These are phyloP conservation scores for Drosophila azteca DNA, from an alignment of 1,140 invertebrate species.

Conservation along the genomic window DNA sequence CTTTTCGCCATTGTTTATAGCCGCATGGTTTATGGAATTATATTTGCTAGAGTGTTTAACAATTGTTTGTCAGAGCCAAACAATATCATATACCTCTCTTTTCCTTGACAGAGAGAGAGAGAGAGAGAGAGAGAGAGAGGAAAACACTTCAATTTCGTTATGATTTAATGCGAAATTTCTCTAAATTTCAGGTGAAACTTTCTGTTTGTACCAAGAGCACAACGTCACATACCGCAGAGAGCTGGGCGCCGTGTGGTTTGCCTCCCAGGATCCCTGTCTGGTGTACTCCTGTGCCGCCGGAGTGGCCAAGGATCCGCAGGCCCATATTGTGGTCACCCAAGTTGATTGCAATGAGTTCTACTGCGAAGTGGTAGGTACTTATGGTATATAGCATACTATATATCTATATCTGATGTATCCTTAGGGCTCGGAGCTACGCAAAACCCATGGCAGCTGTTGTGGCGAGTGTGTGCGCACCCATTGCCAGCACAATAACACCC, in stretches of 20 bases:
- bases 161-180: background rate
- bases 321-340: slow-evolving; percentile 66
- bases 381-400: background rate
- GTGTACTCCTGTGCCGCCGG: slow-evolving; percentile 70
- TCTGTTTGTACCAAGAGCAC: slow-evolving; percentile 58
- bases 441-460: slow-evolving; percentile 65
- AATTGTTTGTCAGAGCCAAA: slow-evolving; percentile 38
- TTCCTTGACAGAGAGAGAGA: slow-evolving; percentile 2
- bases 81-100: slow-evolving; percentile 12
- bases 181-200: slow-evolving; percentile 26
- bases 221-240: slow-evolving; percentile 61
- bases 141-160: background rate
- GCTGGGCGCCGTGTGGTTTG: slow-evolving; percentile 69
- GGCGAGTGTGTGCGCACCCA: slow-evolving; percentile 76
- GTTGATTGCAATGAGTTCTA: slow-evolving; percentile 80
- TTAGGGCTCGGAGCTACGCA: slow-evolving; percentile 69
- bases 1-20: slow-evolving; percentile 28
- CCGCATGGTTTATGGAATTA: slow-evolving; percentile 13
- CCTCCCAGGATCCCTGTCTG: slow-evolving; percentile 54
- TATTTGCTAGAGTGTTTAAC: slow-evolving; percentile 31
- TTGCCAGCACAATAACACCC: slow-evolving; percentile 69
- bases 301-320: slow-evolving; percentile 45
- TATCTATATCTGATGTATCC: background rate
- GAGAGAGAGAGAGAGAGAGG: no score
- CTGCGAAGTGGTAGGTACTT: slow-evolving; percentile 74